These are phyloP conservation scores for Fragariocoptes setiger DNA, from an alignment of 1,140 invertebrate genomes.

Conservation along the genomic window DNA sequence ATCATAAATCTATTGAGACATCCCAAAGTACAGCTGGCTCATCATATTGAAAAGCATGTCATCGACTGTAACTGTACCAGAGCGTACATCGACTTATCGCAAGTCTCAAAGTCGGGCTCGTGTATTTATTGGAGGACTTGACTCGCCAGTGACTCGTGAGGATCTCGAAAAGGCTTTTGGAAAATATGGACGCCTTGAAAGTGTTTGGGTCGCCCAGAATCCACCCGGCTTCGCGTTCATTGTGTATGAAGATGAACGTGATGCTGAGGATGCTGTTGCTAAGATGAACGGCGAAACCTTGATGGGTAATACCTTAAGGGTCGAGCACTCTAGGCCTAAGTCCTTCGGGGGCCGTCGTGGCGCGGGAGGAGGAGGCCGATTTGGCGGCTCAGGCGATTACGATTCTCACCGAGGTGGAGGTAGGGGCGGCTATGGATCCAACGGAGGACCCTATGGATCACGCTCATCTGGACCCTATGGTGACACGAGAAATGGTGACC, in stretches of 20 bases:
- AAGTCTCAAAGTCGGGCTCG: conserved; percentile 4
- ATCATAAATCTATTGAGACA: too few species aligned
- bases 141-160: conserved; percentile 10
- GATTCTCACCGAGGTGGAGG: conserved; percentile 3
- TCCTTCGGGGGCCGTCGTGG: conserved; percentile 8
- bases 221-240: conserved; percentile 27
- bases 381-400: conserved; percentile 4
- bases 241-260: conserved; percentile 25
- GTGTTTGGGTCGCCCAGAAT: conserved; percentile 28
- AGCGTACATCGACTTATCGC: too few species aligned
- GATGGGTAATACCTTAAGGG: conserved; percentile 11
- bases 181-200: conserved; percentile 22
- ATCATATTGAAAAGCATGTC: too few species aligned
- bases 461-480: conserved; percentile 2
- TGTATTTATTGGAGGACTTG: conserved; percentile 14
- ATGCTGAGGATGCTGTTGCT: conserved; percentile 24
- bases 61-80: too few species aligned
- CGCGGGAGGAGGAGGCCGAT: conserved; percentile 6
- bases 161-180: conserved; percentile 21
- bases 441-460: conserved; percentile 6
- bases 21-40: too few species aligned
- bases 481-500: conserved; percentile 4
- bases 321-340: conserved; percentile 12
- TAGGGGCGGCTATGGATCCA: conserved; percentile 5
- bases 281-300: conserved; percentile 20